Evolutionary conservation across 2,797 vertebrate species (phyloP), one percentile per base, ranked within the genome.

Genomic region (Atherinosoma microstoma): DNA sequence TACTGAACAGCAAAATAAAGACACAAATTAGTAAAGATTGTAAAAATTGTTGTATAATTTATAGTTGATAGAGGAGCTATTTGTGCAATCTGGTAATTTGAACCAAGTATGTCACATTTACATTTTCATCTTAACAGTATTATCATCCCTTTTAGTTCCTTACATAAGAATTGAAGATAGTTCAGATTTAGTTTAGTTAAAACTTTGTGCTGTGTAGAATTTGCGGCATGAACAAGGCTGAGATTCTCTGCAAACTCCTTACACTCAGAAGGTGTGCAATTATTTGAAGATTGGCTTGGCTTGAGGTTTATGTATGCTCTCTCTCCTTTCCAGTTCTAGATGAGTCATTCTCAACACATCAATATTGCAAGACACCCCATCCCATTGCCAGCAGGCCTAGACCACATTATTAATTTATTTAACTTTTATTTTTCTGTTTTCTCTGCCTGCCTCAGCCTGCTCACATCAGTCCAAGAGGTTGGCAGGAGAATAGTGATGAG

Each of bases 331-430:
- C 65, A 70, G 76, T 76, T 67, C 29, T 38, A 71, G 80, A 91
- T 93, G 90, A 91, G 80, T 93, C 92, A 93, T 80, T 82, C 87
- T 87, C 87, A 74, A 66, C 88, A 93, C 92, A 94, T 95, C 90
- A 94, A 95, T 93, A 93, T 93, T 94, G 92, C 88, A 94, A 70
- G 72, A 68, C 65, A 82, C 64, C 72, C 80, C 76, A 73, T 89
- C 73, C 66, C 82, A 62, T 65, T 83, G 75, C 84, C 84, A 82
- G 83, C 65, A 66, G 88, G 84, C 85, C 80, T 67, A 29, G 71
- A 69, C 83, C 61, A 27, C 92, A 94, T 95, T 91, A 94, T 80
- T 94, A 91, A n/a, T n/a, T n/a, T n/a, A 94, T 95, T 95, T 91
- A 94, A 78, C 78, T 89, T 92, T 88, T 94, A 89, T 93, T 92